Evolutionary conservation across 2,113 vertebrate genomes (phyloP).

Genomic region (Microcebus lehilahytsara): DNA sequence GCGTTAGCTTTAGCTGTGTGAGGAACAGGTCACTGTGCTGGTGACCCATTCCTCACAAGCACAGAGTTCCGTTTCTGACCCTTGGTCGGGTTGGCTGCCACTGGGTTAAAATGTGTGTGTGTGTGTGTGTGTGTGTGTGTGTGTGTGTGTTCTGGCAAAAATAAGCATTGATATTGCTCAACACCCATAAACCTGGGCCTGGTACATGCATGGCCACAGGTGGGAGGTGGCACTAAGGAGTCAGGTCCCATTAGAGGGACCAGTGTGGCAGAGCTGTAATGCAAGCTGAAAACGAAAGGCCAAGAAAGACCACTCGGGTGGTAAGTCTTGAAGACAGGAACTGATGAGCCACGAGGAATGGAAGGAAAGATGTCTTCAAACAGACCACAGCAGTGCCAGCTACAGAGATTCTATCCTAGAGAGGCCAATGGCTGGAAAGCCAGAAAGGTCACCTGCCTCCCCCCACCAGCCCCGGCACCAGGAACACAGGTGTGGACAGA

Average conservation of each 20-base stretch:
- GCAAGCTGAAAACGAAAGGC: not conserved
- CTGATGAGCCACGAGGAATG: not conserved
- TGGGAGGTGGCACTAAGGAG: not conserved
- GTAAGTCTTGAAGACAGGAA: not conserved
- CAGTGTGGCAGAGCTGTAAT: rapidly evolving
- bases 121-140: not conserved
- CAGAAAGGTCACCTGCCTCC: too few relatives aligned
- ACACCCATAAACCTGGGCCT: not conserved
- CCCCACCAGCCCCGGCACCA: not conserved
- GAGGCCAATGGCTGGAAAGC: rapidly evolving
- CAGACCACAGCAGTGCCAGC: too few relatives aligned
- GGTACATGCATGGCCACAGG: not conserved
- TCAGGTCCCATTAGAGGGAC: not conserved
- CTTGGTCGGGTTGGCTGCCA: not conserved
- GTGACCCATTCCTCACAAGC: not conserved
- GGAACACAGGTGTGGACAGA: not conserved
- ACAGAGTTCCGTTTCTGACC: not conserved
- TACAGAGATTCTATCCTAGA: not conserved
- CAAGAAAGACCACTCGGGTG: not conserved
- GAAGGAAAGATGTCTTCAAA: not conserved
- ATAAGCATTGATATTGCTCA: not conserved
- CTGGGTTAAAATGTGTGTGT: not conserved
- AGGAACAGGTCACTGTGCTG: not conserved
- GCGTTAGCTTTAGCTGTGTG: not conserved
- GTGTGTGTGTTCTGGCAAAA: not conserved